Evolutionary conservation across 2,797 vertebrate species (phyloP).

Genomic region (Ctenosaura bakeri): DNA sequence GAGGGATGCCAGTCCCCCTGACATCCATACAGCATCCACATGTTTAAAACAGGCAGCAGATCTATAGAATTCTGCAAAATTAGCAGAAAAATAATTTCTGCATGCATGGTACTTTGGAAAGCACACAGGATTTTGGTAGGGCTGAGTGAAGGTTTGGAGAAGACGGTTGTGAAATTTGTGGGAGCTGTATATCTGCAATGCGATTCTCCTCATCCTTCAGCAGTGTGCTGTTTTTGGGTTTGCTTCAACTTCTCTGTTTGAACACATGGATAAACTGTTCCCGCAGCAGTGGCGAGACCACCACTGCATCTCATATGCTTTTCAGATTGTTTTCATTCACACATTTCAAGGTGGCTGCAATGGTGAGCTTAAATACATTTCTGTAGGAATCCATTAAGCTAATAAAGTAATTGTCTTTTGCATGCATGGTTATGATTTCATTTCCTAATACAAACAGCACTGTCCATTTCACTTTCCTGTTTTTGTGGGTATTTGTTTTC

Average conservation of each 20-base stretch:
- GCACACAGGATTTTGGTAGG: not conserved
- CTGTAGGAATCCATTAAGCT: not conserved
- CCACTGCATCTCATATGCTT: not conserved
- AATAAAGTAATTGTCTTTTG: not conserved
- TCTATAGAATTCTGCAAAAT: not conserved
- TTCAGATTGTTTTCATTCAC: not conserved
- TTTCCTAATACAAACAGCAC: not conserved
- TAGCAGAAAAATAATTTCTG: not conserved
- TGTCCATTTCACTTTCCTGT: not conserved
- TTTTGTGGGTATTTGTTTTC: not conserved
- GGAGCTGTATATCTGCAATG: not conserved
- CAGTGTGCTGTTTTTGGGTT: not conserved
- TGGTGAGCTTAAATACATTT: not conserved
- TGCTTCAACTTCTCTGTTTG: not conserved
- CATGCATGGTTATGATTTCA: not conserved
- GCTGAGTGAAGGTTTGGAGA: not conserved
- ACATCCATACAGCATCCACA: not conserved
- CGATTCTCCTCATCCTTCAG: not conserved
- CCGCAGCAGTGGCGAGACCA: not conserved
- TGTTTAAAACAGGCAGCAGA: not conserved
- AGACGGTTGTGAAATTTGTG: not conserved
- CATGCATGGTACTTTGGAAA: not conserved
- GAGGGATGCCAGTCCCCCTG: not conserved
- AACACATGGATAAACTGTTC: not conserved
- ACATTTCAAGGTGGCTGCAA: not conserved